phyloP scores from a whole-genome alignment of 2,113 vertebrate genomes.

The Gopherus flavomarginatus region DNA sequence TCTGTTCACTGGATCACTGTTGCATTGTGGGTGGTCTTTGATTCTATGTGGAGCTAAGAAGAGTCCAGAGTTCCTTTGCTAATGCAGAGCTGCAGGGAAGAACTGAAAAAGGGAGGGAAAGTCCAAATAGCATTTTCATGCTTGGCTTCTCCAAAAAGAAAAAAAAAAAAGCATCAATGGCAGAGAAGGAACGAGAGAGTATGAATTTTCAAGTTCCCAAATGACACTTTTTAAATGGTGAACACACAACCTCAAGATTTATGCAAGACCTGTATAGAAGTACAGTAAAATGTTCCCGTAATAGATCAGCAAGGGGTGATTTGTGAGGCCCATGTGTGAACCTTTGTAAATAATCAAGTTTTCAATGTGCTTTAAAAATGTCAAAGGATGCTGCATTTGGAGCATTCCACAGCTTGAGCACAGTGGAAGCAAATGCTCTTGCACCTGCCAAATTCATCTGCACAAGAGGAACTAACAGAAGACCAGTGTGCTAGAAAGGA shows the following conservation, averaged over 20 bases:
- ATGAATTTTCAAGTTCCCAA: background rate
- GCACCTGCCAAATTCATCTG: conserved; percentile 21
- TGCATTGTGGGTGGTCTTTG: background rate
- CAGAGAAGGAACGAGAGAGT: background rate
- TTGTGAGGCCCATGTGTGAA: conserved; percentile 24
- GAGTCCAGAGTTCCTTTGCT: background rate
- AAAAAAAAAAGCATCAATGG: background rate
- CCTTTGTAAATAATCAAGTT: conserved; percentile 28
- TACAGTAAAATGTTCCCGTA: background rate
- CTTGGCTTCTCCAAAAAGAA: background rate
- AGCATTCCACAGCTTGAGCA: background rate
- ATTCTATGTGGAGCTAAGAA: background rate
- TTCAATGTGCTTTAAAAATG: conserved; percentile 36
- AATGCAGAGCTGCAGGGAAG: background rate
- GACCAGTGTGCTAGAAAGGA: background rate
- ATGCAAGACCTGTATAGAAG: background rate
- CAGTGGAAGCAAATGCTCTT: conserved; percentile 24
- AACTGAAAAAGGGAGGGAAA: background rate
- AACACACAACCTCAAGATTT: background rate
- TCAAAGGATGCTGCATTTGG: conserved; percentile 17
- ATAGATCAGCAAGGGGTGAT: background rate
- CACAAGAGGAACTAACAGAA: background rate
- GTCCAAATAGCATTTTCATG: background rate
- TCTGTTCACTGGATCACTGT: accelerated
- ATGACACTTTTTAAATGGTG: background rate